Base-by-base conservation (phyloP, 2,888 invertebrate genomes). In the Willowsia nigromaculata region DNA sequence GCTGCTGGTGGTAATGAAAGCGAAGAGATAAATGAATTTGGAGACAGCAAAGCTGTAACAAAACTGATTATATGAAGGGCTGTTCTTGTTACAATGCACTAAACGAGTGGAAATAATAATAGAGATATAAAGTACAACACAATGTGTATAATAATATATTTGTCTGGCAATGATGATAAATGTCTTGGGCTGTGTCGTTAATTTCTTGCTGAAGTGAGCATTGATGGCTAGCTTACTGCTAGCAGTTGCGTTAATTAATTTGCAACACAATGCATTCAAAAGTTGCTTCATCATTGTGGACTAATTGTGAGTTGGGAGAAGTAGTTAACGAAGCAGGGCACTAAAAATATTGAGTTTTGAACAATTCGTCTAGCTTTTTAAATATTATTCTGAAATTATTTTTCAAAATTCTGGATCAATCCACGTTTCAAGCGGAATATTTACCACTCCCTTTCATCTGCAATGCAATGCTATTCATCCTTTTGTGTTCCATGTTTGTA, bases 181-280 rank as follows among this genome's bases (percentile, higher is more conserved):
- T 82, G 82, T 27, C 25, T 62, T 81, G 80, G 50, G 50, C 47
- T 76, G 56, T 40, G 65, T 82, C 65, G 47, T 82, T 65, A 82
- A 81, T 81, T 81, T 81, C 59, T 9, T 25, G 40, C 59, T 81
- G 33, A 59, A 62, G 37, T 22, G 33, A 59, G 18, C 65, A 50
- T 27, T 47, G 82, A 65, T 25, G 65, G 62, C 62, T 81, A 62
- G 81, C 40, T 37, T 53, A 59, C 25, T 84, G 71, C 18, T 83
- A 68, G 82, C 62, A 83, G 65, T 71, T 62, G 68, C 83, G 83
- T 68, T 84, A 84, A 84, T 84, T 84, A 84, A 84, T 84, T 53
- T 71, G 30, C 83, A n/a, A 71, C 53, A 84, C 71, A 84, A 84
- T 84, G 22, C 27, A 22, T 53, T 5, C 18, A 53, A n/a, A 33